Evolutionary conservation across 2,113 vertebrate species (phyloP), one percentile per base, ranked within the genome.

Genomic region (Cricetomys ansorgei): DNA sequence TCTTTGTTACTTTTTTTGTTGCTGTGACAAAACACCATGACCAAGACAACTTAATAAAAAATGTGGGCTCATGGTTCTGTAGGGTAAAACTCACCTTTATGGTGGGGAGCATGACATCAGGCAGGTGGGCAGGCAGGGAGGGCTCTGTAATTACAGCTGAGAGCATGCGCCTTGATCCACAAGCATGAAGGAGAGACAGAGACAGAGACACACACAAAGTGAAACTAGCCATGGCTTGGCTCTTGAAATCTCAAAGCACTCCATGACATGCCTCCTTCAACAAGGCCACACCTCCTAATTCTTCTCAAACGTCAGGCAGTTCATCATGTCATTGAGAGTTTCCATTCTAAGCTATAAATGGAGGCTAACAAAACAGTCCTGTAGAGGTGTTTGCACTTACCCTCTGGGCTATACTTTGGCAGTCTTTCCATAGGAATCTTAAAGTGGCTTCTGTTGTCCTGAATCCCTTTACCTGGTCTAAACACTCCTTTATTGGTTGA

Each of bases 381-480:
- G n/a, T n/a, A 77, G 79, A 83, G 37, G 29, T 62, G 67, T 79
- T 75, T 90, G 50, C 7, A 37, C 85, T 65, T 96, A 57, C 90
- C 80, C 79, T 90, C 59, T 92, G 48, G 27, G 67, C 17, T 29
- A 0, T 69, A 31, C 73, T 96, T 95, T 40, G 79, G 23, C 55
- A 73, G 75, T 89, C 43, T 65, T 65, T 85, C 45, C 53, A 67
- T 93, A 87, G 76, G 17, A 77, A 57, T 64, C 76, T 76, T 59
- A 75, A 83, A 76, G 16, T 89, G 75, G 92, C n/a, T 67, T 88
- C 87, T 96, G 34, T 21, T 45, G 80, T 80, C 19, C n/a, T 37
- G 91, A 62, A 73, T 57, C 48, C 31, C 3, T 86, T 87, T 94
- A 64, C 64, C 55, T 91, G 67, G 13, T 62, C 15, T 55, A 31